Conservation (phyloP, 2,113 vertebrate species). For the Hoplias malabaricus region DNA sequence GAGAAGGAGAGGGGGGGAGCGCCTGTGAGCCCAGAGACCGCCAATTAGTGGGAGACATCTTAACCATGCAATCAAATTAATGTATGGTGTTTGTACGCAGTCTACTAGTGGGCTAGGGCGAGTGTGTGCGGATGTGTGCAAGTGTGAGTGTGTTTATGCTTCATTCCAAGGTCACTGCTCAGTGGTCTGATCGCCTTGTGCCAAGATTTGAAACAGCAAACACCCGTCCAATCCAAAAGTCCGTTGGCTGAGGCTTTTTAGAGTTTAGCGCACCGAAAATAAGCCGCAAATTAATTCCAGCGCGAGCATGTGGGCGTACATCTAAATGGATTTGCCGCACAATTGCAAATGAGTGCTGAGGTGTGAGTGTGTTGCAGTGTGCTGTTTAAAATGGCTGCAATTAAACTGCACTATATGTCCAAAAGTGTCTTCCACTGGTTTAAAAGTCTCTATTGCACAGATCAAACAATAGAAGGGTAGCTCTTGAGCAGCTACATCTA, state of each 20-base stretch:
- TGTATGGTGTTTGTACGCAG: constrained; percentile 24
- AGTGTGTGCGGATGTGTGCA: neutral
- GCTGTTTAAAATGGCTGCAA: too few relatives aligned
- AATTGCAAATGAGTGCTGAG: too few relatives aligned
- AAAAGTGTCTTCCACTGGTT: too few relatives aligned
- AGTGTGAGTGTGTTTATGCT: constrained; percentile 5
- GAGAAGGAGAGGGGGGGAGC: neutral
- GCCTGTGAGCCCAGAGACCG: constrained; percentile 24
- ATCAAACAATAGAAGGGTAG: too few relatives aligned
- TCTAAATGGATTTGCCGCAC: neutral
- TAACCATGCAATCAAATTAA: constrained; percentile 47
- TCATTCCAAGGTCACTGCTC: constrained; percentile 17
- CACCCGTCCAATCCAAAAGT: neutral
- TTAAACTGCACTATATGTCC: too few relatives aligned
- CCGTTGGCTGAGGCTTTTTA: neutral
- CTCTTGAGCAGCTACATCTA: too few relatives aligned
- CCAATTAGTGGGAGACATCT: constrained; percentile 52
- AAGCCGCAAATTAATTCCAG: constrained; percentile 25
- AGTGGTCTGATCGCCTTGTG: constrained; percentile 3
- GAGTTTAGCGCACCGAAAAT: neutral
- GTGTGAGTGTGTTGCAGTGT: too few relatives aligned
- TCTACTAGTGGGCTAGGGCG: neutral
- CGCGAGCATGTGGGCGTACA: constrained; percentile 14
- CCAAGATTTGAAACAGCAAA: constrained; percentile 27
- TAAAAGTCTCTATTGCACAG: too few relatives aligned